Conservation (phyloP, 2,797 vertebrate genomes). For the Cygnus olor region DNA sequence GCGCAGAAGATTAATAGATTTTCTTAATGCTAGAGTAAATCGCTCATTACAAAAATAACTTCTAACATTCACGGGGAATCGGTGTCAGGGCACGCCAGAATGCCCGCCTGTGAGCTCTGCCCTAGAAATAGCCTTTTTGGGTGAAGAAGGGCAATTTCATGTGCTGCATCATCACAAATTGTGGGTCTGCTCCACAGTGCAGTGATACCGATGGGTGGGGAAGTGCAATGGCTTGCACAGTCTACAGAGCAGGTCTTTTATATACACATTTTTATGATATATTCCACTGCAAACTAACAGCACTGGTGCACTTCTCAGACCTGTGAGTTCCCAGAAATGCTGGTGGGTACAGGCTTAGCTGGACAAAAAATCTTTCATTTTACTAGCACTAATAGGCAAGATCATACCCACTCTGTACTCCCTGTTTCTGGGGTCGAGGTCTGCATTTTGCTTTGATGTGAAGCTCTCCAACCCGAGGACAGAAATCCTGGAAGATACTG, state of each 20-base stretch:
- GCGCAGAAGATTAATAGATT: constrained; percentile 28
- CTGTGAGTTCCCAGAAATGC: not conserved
- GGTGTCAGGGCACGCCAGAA: not conserved
- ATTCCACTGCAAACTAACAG: not conserved
- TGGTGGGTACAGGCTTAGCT: rapidly evolving
- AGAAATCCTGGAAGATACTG: not conserved
- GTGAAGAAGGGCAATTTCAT: not conserved
- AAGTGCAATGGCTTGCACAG: rapidly evolving
- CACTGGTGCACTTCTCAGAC: rapidly evolving
- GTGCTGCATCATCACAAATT: not conserved
- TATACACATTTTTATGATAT: not conserved
- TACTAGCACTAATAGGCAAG: rapidly evolving
- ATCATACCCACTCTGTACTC: rapidly evolving
- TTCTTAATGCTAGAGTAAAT: not conserved
- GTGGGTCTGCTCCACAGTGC: not conserved
- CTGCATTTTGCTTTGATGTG: not conserved
- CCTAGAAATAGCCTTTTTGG: not conserved
- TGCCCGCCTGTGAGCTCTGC: rapidly evolving
- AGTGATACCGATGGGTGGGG: not conserved
- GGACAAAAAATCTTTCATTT: not conserved
- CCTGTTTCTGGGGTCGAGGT: not conserved
- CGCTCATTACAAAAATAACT: not conserved
- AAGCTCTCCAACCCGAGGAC: not conserved
- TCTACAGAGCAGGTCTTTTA: not conserved
- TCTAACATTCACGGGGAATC: not conserved